Percentiles rank a stretch among this genome's conserved stretches.
phyloP scores from a whole-genome alignment of 2,113 vertebrate genomes.

The Sprattus sprattus region DNA sequence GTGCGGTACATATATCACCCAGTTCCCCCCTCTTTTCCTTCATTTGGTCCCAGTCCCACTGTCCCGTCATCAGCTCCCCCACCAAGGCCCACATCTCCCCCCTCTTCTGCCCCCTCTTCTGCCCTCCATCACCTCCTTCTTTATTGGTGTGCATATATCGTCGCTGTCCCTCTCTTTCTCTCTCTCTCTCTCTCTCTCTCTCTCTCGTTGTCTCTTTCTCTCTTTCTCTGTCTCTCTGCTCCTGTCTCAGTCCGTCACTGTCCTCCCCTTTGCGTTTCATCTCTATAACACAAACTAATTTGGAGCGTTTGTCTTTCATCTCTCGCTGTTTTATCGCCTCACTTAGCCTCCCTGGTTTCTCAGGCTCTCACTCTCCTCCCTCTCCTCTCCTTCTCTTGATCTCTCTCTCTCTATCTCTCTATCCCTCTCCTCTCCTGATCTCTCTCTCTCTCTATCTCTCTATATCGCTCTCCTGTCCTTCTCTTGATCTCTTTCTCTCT shows the following conservation, averaged over 20 bases:
- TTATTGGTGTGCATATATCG: neutral
- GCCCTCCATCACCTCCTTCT: too few species aligned
- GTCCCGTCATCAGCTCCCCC: neutral
- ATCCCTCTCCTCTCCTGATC: neutral
- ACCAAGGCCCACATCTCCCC: neutral
- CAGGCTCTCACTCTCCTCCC: slow-evolving; percentile 24
- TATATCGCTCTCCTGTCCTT: neutral
- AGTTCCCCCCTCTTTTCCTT: too few species aligned
- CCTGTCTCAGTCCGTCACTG: neutral
- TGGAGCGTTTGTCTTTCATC: neutral
- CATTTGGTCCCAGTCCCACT: too few species aligned
- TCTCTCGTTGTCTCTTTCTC: too few species aligned
- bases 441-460: neutral
- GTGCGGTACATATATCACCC: too few species aligned
- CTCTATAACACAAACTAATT: neutral
- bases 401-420: neutral
- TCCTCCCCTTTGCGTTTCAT: neutral
- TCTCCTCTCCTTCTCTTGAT: neutral
- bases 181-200: neutral
- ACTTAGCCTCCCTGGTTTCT: neutral
- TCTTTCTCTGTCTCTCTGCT: neutral
- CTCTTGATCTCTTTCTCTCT: neutral
- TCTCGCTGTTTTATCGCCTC: neutral
- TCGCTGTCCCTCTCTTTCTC: neutral
- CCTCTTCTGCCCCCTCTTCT: too few species aligned